Evolutionary conservation across 2,888 invertebrate species (phyloP), one percentile per base, ranked within the genome.

Genomic region (Euproctis similis): DNA sequence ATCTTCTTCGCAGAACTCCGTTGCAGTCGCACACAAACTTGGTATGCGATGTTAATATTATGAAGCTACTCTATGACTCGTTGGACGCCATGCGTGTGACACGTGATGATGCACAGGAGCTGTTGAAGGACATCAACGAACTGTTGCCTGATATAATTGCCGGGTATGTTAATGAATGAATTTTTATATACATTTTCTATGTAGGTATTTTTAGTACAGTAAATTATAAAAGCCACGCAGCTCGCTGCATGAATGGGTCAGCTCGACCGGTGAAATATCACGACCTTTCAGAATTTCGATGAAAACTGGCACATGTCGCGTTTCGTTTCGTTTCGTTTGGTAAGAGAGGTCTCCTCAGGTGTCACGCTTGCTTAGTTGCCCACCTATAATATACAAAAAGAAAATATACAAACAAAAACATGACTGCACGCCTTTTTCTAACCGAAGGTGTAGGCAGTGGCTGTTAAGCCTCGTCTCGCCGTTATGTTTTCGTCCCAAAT

Each of bases 21-120:
- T 36, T 81, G 14, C 29, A 23, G 4, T 69, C 75, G 0, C 41
- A 56, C 11, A 18, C 40, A 6, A 47, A 57, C 8, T 17, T 62
- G 18, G 36, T 56, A 2, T 53, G 60, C 31, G 72, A 73, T 28
- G 58, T 75, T 8, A 77, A 78, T 39, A 39, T 75, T 13, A 71
- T 61, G 64, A 63, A 59, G 41, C 42, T 81, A 8, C 30, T 81
- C 10, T 72, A 65, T 45, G 78, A 81, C 42, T 68, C 73, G 26
- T 34, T 78, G 46, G 82, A 81, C 38, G 42, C 68, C 1, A 69
- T 82, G 78, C 58, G 68, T 1, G 61, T 75, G 7, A 52, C 70
- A 0, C 53, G 78, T 0, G 78, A 76, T 18, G 70, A 75, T 1
- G 75, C 75, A 0, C 53, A 57, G 1, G 34, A 43, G 5, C 44